A percentile compares a stretch with the other conserved stretches of the same genome.
These are phyloP conservation scores for Lutjanus campechanus DNA, from an alignment of 2,797 vertebrate genomes.

Conservation along the genomic window DNA sequence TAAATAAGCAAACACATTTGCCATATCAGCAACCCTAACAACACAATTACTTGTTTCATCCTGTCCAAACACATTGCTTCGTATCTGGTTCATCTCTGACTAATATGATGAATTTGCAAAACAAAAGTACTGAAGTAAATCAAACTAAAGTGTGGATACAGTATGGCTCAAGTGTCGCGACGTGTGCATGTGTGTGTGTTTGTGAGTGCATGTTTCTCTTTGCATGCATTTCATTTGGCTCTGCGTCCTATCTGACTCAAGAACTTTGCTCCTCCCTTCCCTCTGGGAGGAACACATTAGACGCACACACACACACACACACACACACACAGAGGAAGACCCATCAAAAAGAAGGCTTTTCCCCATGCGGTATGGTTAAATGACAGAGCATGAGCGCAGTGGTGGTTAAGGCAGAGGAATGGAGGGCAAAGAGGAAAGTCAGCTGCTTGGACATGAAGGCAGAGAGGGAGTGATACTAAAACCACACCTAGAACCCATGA, in stretches of 20 bases:
- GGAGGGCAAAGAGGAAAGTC: slow-evolving; percentile 63
- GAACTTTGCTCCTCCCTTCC: slow-evolving; percentile 59
- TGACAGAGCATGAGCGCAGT: slow-evolving; percentile 69
- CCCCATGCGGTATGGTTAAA: slow-evolving; percentile 71
- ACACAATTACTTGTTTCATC: too few species aligned
- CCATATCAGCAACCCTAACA: too few species aligned
- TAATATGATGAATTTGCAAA: too few species aligned
- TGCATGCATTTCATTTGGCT: slow-evolving; percentile 34
- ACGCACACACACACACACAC: slow-evolving; percentile 23
- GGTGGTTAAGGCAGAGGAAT: slow-evolving; percentile 51
- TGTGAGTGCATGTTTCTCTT: slow-evolving; percentile 17
- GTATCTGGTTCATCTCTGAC: too few species aligned
- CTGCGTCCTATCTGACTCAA: slow-evolving; percentile 38
- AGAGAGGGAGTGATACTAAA: slow-evolving; percentile 37
- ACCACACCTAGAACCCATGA: slow-evolving; percentile 36
- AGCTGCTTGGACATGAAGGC: slow-evolving; percentile 63
- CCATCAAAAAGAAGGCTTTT: slow-evolving; percentile 64
- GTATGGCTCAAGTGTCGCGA: too few species aligned
- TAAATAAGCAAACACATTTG: too few species aligned
- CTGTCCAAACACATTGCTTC: too few species aligned
- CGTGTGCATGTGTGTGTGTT: neutral
- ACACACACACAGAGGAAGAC: slow-evolving; percentile 42
- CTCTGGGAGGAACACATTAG: slow-evolving; percentile 52
- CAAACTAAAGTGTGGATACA: too few species aligned
- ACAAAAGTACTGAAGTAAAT: too few species aligned